Base-by-base conservation (phyloP, 2,888 invertebrate species). In the Lochmaea capreae region DNA sequence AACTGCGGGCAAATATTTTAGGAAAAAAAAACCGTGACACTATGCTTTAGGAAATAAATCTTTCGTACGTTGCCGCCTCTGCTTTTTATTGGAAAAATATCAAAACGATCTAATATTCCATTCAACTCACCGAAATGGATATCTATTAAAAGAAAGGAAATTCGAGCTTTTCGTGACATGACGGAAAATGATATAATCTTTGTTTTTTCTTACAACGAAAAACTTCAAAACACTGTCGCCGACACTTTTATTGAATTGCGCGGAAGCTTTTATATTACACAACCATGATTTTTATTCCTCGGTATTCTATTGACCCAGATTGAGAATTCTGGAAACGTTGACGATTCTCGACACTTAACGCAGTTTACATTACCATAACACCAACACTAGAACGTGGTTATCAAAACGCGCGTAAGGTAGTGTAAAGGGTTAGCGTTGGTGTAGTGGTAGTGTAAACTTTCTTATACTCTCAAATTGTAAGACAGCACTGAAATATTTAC, bases 71-170 rank as follows among this genome's bases (percentile, higher is more conserved):
- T 65, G 26, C 16, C 52, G 65, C 65, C 46, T 26, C 52, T 65
- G 65, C n/a, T 49, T 33, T 22, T 22, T 49, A 49, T 49, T 46
- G 43, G 26, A 46, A 63, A 68, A 54, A 62, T 67, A 72, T 72
- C 67, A 46, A 63, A 62, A 39, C 11, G 46, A 72, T 67, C 46
- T 63, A 57, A 68, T 72, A 72, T 68, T 67, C 67, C 65, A 72
- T 72, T 72, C 67, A 72, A 49, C 67, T 61, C 43, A 33, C 62
- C 67, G 67, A 52, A 72, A 72, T 72, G 71, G 66, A 72, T 67
- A 72, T 72, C 72, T 68, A 72, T 68, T 72, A 68, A 65, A 65
- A 72, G 67, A 72, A 65, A 65, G 65, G 67, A 72, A 72, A 72
- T 65, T 54, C 58, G 58, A 67, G 67, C 65, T 67, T 39, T 67